Base-by-base conservation (phyloP, 2,113 vertebrate species). In the Typhlomys cinereus region DNA sequence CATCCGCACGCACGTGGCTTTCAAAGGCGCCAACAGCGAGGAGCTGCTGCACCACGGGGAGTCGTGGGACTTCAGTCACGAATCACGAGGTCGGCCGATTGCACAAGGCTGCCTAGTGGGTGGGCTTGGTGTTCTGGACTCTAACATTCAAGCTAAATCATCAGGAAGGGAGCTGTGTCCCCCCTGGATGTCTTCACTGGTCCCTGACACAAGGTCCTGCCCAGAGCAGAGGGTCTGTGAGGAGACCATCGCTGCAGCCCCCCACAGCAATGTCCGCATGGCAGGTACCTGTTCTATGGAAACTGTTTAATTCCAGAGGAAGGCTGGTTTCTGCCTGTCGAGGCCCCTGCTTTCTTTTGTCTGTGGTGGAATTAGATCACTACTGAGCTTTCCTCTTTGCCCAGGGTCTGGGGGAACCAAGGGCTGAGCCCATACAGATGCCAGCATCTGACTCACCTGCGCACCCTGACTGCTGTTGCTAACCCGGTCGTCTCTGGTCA, bases 151-250 rank as follows among this genome's bases (percentile, higher is more conserved):
- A 88, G 46, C 94, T 81, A 70, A 59, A 85, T 89, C 79, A 89
- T 52, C 74, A 90, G 73, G 61, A 95, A 57, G 85, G 48, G 27
- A 78, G 89, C 84, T 94, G 44, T 44, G 17, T 71, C 94, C 73
- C 92, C n/a, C 59, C 36, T 82, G 81, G 90, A 81, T 78, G 64
- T 52, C 69, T 80, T 91, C 34, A 14, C 62, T 91, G 92, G 93
- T 34, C 71, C 69, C 74, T 88, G 73, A 79, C n/a, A 62, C 0
- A 23, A 89, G 54, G 50, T 78, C 95, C 93, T 93, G 74, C 80
- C 73, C 74, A 88, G 50, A 91, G 84, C 25, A 54, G 13, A 86
- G 11, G 41, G 59, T 93, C 4, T 1, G 78, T 85, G 75, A 61
- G 25, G 73, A 93, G 92, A 94, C 41, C 78, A n/a, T 81, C 64